phyloP scores from a whole-genome alignment of 1,140 invertebrate genomes.

The Aphelinus atriplicis region DNA sequence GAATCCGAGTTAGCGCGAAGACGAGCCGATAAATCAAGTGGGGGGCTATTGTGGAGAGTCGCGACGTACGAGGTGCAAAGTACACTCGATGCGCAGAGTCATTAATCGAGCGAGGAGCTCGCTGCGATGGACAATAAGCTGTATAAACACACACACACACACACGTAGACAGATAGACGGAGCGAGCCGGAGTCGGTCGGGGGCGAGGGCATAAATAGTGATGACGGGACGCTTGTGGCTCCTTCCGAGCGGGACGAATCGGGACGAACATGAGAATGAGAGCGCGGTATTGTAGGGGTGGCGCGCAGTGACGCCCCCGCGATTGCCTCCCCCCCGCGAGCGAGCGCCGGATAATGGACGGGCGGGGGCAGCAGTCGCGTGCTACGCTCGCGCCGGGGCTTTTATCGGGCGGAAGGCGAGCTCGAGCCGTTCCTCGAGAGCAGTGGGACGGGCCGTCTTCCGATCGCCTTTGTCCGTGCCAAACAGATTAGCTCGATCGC shows the following conservation, averaged over 20 bases:
- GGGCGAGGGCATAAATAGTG: constrained; percentile 34
- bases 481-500: constrained; percentile 60
- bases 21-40: too few species aligned
- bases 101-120: constrained; percentile 21
- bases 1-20: too few species aligned
- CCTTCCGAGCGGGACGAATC: constrained; percentile 2
- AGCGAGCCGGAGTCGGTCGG: too few species aligned
- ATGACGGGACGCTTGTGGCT: constrained; percentile 33
- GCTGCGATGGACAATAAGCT: too few species aligned
- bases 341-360: background rate
- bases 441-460: constrained; percentile 24
- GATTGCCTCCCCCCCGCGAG: constrained; percentile 49
- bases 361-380: constrained; percentile 44
- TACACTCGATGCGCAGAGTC: background rate
- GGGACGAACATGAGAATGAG: constrained; percentile 37
- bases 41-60: too few species aligned
- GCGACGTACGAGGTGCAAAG: too few species aligned
- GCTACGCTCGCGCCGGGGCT: constrained; percentile 56
- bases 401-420: constrained; percentile 52
- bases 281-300: constrained; percentile 50
- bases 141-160: too few species aligned
- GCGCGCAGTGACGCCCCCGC: constrained; percentile 53
- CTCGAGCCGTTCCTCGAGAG: constrained; percentile 11
- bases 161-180: too few species aligned
- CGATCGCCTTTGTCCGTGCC: constrained; percentile 53